These are phyloP conservation scores for Syngnathus floridae DNA, from an alignment of 2,113 vertebrate species.

Conservation along the genomic window DNA sequence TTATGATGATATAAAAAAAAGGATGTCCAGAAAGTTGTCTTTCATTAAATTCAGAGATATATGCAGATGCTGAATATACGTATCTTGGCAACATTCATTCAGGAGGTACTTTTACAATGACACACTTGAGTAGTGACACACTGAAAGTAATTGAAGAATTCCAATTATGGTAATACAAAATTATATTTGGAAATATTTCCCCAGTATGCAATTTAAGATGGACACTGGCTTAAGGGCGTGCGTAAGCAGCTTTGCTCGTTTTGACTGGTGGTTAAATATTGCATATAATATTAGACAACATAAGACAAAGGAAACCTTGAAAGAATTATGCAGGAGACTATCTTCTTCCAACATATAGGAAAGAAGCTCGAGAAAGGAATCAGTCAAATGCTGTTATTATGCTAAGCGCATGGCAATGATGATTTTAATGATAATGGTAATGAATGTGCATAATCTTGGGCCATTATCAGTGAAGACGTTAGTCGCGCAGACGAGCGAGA, in stretches of 20 bases:
- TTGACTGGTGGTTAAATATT: constrained; percentile 5
- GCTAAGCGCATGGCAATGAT: constrained; percentile 45
- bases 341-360: background rate
- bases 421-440: constrained; percentile 64
- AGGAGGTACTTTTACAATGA: background rate
- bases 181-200: background rate
- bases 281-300: constrained; percentile 9
- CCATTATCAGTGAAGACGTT: constrained; percentile 54
- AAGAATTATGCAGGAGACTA: constrained; percentile 13
- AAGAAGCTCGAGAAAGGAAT: constrained; percentile 24
- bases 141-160: background rate
- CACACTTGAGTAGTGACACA: background rate
- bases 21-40: background rate
- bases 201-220: constrained; percentile 5
- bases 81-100: background rate
- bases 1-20: background rate
- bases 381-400: constrained; percentile 44
- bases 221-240: background rate
- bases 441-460: constrained; percentile 64
- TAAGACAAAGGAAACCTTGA: constrained; percentile 17
- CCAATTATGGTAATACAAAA: background rate
- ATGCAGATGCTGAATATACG: background rate
- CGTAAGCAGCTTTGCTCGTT: background rate
- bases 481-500: constrained; percentile 25
- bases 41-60: background rate